Base-by-base conservation (phyloP, 2,113 vertebrate species). In the Chiloscyllium plagiosum region DNA sequence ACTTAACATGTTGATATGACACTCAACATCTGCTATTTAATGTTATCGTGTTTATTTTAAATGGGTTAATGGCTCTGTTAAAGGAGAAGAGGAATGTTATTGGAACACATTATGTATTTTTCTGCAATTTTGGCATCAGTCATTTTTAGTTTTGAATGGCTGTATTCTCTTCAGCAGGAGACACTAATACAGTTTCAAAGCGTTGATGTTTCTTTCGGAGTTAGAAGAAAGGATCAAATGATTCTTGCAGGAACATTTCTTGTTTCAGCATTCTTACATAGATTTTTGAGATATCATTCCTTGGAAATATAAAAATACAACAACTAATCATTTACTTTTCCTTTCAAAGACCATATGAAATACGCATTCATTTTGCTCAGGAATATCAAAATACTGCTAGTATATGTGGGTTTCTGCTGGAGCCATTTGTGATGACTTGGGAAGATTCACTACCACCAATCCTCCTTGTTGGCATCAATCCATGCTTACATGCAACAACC, bases 1-100 rank as follows among this genome's bases (percentile, higher is more conserved):
- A 93, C n/a, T 93, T 93, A 66, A 42, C 29, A 29, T 89, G 50
- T 61, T 33, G 86, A 89, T 66, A 61, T 93, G 89, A 93, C 89
- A 65, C 56, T 65, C 37, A 61, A 19, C 89, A 93, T 93, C 89
- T 66, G 89, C 61, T 66, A n/a, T 93, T 93, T 93, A 66, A 93
- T 66, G 61, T 93, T 93, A 42, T 42, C 20, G 33, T 93, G 33
- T 93, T 83, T 47, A 83, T 83, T 83, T 83, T 93, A 66, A 66
- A 65, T 68, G 56, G 61, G 89, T 93, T 66, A 93, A 93, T 93
- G 61, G 6, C n/a, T 68, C 89, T 68, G 61, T 65, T 93, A 93
- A 93, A 93, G n/a, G 22, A 66, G 89, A 15, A 66, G 61, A 47
- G 61, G 17, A 93, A 93, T 93, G 61, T 42, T n/a, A 93, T 93